phyloP scores from a whole-genome alignment of 2,888 invertebrate species.

The Eumacrocentrus americanus region DNA sequence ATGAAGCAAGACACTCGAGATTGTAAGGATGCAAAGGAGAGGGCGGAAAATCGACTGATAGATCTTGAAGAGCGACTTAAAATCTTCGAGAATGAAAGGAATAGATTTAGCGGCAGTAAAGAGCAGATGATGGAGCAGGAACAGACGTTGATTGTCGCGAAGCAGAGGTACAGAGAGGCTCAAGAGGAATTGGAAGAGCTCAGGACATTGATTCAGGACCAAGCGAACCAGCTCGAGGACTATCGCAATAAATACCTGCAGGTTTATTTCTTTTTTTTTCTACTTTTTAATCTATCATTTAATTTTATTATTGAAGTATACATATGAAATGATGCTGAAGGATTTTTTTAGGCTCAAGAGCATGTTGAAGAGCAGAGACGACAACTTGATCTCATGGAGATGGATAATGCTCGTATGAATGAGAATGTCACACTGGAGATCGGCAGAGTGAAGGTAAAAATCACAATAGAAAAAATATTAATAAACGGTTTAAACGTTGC shows the following conservation, averaged over 20 bases:
- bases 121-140: slow-evolving; percentile 71
- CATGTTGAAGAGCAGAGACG: slow-evolving; percentile 73
- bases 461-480: too few species aligned
- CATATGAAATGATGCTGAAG: neutral
- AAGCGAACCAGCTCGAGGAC: slow-evolving; percentile 71
- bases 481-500: too few species aligned
- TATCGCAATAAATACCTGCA: slow-evolving; percentile 69
- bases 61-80: slow-evolving; percentile 66
- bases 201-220: slow-evolving; percentile 69
- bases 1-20: slow-evolving; percentile 60
- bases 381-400: slow-evolving; percentile 74
- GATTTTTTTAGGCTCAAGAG: slow-evolving; percentile 67
- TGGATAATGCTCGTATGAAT: slow-evolving; percentile 73
- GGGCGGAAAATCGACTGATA: slow-evolving; percentile 67
- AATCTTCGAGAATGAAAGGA: slow-evolving; percentile 57
- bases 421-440: slow-evolving; percentile 76
- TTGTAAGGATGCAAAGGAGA: slow-evolving; percentile 63
- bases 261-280: slow-evolving; percentile 33
- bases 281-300: neutral
- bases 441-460: slow-evolving; percentile 67
- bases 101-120: slow-evolving; percentile 63
- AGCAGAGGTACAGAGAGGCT: slow-evolving; percentile 65
- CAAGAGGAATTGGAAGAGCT: slow-evolving; percentile 69
- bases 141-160: slow-evolving; percentile 64
- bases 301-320: neutral